Conservation (phyloP, 2,113 vertebrate species). For the Vulpes lagopus region DNA sequence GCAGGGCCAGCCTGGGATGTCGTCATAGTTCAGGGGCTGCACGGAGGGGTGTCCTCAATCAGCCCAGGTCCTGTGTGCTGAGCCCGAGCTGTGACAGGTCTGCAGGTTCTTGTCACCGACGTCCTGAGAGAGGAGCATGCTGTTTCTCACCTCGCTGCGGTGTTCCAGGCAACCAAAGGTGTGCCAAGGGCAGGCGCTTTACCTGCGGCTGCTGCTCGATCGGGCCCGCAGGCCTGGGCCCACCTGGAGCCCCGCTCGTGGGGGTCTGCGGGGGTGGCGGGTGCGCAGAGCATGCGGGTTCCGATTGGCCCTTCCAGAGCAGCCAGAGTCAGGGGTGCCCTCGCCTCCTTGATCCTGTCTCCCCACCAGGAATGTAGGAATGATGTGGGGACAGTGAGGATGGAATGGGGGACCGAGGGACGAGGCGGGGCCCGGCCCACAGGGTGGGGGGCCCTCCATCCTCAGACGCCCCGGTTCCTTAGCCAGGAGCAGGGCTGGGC, state of each 20-base stretch:
- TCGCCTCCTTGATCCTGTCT: neutral
- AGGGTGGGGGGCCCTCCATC: neutral
- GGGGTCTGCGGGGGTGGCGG: no score
- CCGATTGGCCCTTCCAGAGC: neutral
- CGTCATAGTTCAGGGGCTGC: neutral
- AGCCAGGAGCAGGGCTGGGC: no score
- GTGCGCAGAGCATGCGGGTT: neutral
- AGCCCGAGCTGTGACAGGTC: neutral
- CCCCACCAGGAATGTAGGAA: neutral
- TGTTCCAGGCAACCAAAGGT: constrained; percentile 63
- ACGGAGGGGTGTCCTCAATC: neutral
- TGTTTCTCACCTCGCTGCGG: constrained; percentile 64
- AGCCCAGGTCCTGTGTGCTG: neutral
- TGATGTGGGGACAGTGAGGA: neutral
- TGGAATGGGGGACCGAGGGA: neutral
- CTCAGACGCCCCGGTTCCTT: neutral
- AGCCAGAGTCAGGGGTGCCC: no score
- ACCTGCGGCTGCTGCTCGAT: constrained; percentile 61
- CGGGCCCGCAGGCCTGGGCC: constrained; percentile 8
- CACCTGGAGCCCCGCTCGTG: rapidly evolving
- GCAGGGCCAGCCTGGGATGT: neutral
- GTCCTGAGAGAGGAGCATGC: constrained; percentile 76
- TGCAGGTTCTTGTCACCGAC: constrained; percentile 72
- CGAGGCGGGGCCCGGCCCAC: no score
- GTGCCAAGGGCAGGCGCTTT: constrained; percentile 79